Conservation (phyloP, 2,888 invertebrate genomes). For the Phlogophora meticulosa region DNA sequence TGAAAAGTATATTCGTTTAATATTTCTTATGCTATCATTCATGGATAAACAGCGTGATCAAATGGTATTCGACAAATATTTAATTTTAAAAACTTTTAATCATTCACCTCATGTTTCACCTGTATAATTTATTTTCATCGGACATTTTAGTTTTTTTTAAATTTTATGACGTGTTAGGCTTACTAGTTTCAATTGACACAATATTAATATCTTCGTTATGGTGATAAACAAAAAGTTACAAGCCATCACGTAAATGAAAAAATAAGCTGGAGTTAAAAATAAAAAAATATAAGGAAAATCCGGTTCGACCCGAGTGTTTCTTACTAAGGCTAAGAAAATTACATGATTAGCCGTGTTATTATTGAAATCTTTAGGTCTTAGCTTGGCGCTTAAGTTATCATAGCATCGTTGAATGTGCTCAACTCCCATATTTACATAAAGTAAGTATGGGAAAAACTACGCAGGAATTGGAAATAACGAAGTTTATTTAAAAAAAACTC, state of each 20-base stretch:
- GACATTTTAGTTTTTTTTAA: neutral
- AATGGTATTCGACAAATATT: conserved; percentile 33
- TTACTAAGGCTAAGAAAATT: conserved; percentile 51
- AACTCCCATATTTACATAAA: neutral
- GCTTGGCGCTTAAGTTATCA: conserved; percentile 7
- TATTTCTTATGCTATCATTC: conserved; percentile 22
- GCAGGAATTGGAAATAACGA: no score
- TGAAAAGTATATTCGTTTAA: neutral
- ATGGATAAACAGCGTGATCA: conserved; percentile 33
- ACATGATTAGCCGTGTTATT: conserved; percentile 43
- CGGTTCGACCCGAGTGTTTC: conserved; percentile 55
- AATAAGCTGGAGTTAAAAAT: neutral
- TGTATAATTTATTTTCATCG: conserved; percentile 12
- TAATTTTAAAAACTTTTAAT: neutral
- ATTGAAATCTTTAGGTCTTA: conserved; percentile 26
- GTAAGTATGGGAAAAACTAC: neutral
- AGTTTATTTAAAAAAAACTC: no score
- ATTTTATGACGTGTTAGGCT: neutral
- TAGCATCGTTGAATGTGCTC: neutral
- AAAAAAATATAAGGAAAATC: conserved; percentile 65
- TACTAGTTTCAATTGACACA: conserved; percentile 24
- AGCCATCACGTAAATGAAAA: conserved; percentile 5
- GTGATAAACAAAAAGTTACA: conserved; percentile 31
- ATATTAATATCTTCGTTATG: conserved; percentile 37
- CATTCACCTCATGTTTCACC: neutral